Evolutionary conservation across 2,797 vertebrate species (phyloP), one percentile per base, ranked within the genome.

Genomic region (Sebastolobus altivelis): DNA sequence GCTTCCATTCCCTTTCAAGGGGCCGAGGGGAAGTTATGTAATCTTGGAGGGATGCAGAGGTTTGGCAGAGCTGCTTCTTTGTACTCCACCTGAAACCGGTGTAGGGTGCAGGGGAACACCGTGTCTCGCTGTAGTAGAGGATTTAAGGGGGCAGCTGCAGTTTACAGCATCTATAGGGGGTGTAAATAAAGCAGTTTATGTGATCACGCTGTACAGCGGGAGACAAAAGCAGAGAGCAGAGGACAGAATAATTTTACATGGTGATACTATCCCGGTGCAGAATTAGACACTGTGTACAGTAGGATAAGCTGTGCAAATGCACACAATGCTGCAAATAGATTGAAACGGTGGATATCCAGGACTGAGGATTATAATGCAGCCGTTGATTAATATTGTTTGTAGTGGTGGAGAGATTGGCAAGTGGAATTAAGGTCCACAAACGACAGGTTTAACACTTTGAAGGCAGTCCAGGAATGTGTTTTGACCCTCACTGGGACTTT

Each of bases 1-100:
- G 63, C 77, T 75, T 63, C 81, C 67, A 31, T 16, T n/a, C 65
- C 49, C 74, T 20, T 58, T 25, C 20, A 74, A 62, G 66, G 66
- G 1, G 75, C 67, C 74, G 11, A 38, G 67, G 67, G 65, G 62
- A 80, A 80, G 77, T 93, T 91, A 93, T 89, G 88, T 89, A 92
- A 94, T 87, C 71, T 49, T 66, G 40, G 66, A 86, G 74, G 77
- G 85, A 75, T 79, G 90, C 86, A 81, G 88, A 46, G 82, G 29
- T 85, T 85, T 81, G 72, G 82, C 73, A 40, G 77, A 25, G 77
- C 84, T 85, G 79, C 86, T 71, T 81, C 84, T 85, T 75, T 87
- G 79, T 87, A 12, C 61, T 87, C 75, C 79, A 92, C 91, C 89
- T 89, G 87, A 77, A 56, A 22, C 71, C 72, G 35, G 37, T 10